phyloP scores from a whole-genome alignment of 2,113 vertebrate genomes.

The Paralichthys olivaceus region DNA sequence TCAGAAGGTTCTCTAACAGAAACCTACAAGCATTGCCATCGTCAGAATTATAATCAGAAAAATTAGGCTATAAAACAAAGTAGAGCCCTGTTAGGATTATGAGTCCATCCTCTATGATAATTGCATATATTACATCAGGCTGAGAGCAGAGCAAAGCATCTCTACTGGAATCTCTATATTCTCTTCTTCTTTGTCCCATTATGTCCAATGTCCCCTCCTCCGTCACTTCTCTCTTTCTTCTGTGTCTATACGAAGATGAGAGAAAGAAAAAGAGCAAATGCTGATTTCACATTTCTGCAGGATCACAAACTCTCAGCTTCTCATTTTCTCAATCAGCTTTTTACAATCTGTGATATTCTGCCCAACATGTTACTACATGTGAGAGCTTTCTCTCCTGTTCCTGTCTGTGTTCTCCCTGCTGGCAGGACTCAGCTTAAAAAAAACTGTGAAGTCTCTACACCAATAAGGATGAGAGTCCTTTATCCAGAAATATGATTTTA shows the following conservation, averaged over 20 bases:
- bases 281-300: no score
- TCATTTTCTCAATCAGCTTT: no score
- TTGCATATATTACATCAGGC: slow-evolving; percentile 80
- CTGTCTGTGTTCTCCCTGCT: no score
- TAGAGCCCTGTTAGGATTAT: slow-evolving; percentile 76
- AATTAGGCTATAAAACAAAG: slow-evolving; percentile 75
- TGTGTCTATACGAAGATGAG: slow-evolving; percentile 21
- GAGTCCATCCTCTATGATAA: slow-evolving; percentile 74
- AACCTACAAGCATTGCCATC: slow-evolving; percentile 65
- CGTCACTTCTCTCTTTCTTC: background rate
- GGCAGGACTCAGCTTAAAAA: no score
- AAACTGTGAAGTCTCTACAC: no score
- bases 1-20: slow-evolving; percentile 62
- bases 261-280: background rate
- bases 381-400: background rate
- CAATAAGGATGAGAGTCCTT: no score
- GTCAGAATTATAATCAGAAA: slow-evolving; percentile 66
- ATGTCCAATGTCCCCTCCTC: slow-evolving; percentile 2
- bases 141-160: slow-evolving; percentile 51
- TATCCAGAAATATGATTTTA: no score
- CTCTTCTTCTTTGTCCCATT: slow-evolving; percentile 47
- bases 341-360: no score
- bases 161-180: slow-evolving; percentile 34
- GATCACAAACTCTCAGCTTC: no score
- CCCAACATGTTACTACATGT: no score